Evolutionary conservation across 1,140 invertebrate genomes (phyloP), one percentile per base, ranked within the genome.

Genomic region (Leptopilina clavipes): DNA sequence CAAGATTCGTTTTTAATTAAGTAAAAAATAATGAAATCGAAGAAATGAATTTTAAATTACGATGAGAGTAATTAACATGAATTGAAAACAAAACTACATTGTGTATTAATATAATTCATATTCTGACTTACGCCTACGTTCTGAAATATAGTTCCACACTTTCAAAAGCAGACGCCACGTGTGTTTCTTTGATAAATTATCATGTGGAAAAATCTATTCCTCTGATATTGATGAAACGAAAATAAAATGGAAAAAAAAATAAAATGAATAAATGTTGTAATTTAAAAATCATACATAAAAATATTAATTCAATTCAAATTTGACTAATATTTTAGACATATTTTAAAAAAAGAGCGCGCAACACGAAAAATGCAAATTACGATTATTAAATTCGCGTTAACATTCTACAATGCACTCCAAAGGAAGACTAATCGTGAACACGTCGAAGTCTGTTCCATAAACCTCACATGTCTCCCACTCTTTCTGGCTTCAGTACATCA

Each of bases 381-480:
- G 10, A 12, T 31, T 65, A n/a, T 31, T 5, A 14, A 65, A 6
- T 14, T n/a, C 14, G 25, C 14, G 25, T 14, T 31, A 65, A 22
- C 25, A 65, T 65, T 11, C 10, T 65, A n/a, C 22, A 25, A 22
- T n/a, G 11, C 59, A 65, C 59, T 31, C 14, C 22, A n/a, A 65
- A 5, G 25, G 14, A 31, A 31, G 59, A 65, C 59, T 65, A 31
- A 37, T 59, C 54, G 25, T 65, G 19, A 48, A 14, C 0, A 52
- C 14, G 59, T 14, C 22, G 25, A 65, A 22, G 59, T 65, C 59
- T 37, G 22, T 14, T 25, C 22, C 22, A 18, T 25, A 83, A 82
- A 71, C 81, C 81, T 70, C 44, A 74, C 18, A 83, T n/a, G 22
- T 8, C 19, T 22, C 48, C 48, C 48, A 52, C 48, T 52, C 48